These are phyloP conservation scores for Merluccius polli DNA, from an alignment of 2,797 vertebrate species.

Conservation along the genomic window DNA sequence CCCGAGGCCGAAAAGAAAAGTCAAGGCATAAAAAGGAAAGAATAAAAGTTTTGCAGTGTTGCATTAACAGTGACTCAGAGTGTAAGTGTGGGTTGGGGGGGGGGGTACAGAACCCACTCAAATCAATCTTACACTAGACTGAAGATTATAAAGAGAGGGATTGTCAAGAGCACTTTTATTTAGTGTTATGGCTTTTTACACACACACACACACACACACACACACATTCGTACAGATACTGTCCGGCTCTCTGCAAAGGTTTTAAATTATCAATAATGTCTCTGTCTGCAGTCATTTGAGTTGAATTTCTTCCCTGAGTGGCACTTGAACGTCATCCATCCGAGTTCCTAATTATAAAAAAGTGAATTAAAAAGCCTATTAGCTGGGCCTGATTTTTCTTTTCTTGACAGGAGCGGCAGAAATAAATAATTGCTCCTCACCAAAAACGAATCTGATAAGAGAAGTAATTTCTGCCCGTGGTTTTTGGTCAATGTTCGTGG, in stretches of 20 bases:
- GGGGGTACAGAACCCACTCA: slow-evolving; percentile 36
- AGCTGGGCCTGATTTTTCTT: neutral
- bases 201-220: slow-evolving; percentile 11
- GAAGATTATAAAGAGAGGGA: neutral
- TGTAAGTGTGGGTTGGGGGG: slow-evolving; percentile 24
- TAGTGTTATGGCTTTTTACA: neutral
- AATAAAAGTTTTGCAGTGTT: neutral
- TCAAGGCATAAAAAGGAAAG: neutral
- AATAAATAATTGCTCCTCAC: neutral
- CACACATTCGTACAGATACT: slow-evolving; percentile 21
- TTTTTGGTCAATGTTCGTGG: neutral
- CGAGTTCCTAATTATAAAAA: slow-evolving; percentile 44
- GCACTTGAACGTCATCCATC: slow-evolving; percentile 18
- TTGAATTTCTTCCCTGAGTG: slow-evolving; percentile 35
- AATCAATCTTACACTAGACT: slow-evolving; percentile 35
- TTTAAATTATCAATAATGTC: slow-evolving; percentile 46
- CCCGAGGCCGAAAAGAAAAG: neutral
- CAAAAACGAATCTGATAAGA: neutral
- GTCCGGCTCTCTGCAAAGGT: slow-evolving; percentile 34
- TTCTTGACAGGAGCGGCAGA: neutral
- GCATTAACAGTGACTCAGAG: neutral
- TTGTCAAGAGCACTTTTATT: neutral
- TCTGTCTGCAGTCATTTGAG: slow-evolving; percentile 40
- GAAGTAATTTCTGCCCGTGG: neutral
- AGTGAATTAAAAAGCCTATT: slow-evolving; percentile 25